Conservation (phyloP, 1,140 invertebrate genomes). For the Lerema accius region DNA sequence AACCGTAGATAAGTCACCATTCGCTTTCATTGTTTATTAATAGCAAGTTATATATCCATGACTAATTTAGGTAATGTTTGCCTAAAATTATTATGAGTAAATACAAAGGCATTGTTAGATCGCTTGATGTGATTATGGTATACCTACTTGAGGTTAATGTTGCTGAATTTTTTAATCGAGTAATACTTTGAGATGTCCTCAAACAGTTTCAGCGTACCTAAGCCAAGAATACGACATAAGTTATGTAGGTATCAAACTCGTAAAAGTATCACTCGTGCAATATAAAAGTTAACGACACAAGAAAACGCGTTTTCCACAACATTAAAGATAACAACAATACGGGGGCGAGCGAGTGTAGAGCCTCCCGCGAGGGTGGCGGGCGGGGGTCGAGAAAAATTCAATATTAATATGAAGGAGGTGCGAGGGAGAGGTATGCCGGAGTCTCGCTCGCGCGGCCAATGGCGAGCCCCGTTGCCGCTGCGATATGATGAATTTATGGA, state of each 20-base stretch:
- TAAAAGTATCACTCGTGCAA: constrained; percentile 82
- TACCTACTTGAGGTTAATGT: no score
- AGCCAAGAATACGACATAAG: constrained; percentile 53
- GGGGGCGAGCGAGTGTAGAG: constrained; percentile 78
- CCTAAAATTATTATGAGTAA: no score
- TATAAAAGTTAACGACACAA: constrained; percentile 83
- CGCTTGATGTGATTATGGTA: no score
- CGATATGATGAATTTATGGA: constrained; percentile 86
- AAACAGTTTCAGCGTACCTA: constrained; percentile 24
- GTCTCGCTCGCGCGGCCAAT: constrained; percentile 81
- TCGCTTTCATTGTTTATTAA: background rate
- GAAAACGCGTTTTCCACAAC: constrained; percentile 83
- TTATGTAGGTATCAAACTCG: constrained; percentile 78
- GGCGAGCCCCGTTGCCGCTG: constrained; percentile 73
- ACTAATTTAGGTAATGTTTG: background rate
- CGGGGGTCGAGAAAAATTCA: constrained; percentile 84
- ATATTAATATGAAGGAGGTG: constrained; percentile 85
- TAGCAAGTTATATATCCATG: background rate
- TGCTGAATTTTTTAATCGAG: no score
- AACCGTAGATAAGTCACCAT: background rate
- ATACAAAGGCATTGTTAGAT: no score
- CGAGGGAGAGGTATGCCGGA: constrained; percentile 71
- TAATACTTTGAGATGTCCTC: constrained; percentile 2
- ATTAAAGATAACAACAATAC: constrained; percentile 83
- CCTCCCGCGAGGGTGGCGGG: constrained; percentile 77